A percentile compares a stretch with the other conserved stretches of the same genome.
Conservation (phyloP, 2,113 vertebrate genomes). For the Anolis carolinensis region DNA sequence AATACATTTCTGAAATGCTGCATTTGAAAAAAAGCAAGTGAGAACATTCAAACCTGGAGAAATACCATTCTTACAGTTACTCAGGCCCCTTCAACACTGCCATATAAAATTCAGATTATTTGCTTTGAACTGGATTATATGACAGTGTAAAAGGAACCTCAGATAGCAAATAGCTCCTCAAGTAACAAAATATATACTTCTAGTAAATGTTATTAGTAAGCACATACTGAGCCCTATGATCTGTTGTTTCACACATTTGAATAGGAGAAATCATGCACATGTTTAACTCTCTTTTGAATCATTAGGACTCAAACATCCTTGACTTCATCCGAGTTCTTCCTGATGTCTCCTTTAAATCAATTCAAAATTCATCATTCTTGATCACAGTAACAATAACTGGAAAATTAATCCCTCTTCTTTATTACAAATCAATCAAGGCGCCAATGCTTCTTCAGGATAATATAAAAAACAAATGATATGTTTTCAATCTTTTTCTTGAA, state of each 20-base stretch:
- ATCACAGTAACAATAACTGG: slow-evolving; percentile 10
- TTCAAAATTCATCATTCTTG: neutral
- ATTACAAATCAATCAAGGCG: neutral
- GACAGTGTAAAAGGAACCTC: too few relatives aligned
- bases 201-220: neutral
- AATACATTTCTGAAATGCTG: slow-evolving; percentile 47
- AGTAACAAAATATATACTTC: neutral
- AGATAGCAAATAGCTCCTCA: slow-evolving; percentile 1
- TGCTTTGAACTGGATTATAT: too few relatives aligned
- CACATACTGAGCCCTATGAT: neutral
- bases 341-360: neutral
- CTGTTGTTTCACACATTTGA: neutral
- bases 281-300: neutral
- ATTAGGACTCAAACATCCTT: neutral
- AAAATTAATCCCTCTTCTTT: neutral
- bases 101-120: too few relatives aligned
- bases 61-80: slow-evolving; percentile 7
- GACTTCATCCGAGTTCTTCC: neutral
- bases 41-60: neutral
- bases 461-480: slow-evolving; percentile 2
- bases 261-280: neutral
- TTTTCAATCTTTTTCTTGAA: slow-evolving; percentile 35
- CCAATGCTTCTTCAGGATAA: slow-evolving; percentile 2
- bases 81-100: too few relatives aligned
- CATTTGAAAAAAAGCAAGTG: neutral